Percentiles rank a stretch among this genome's conserved stretches.
These are phyloP conservation scores for Polyommatus icarus DNA, from an alignment of 2,888 invertebrate species.

Conservation along the genomic window DNA sequence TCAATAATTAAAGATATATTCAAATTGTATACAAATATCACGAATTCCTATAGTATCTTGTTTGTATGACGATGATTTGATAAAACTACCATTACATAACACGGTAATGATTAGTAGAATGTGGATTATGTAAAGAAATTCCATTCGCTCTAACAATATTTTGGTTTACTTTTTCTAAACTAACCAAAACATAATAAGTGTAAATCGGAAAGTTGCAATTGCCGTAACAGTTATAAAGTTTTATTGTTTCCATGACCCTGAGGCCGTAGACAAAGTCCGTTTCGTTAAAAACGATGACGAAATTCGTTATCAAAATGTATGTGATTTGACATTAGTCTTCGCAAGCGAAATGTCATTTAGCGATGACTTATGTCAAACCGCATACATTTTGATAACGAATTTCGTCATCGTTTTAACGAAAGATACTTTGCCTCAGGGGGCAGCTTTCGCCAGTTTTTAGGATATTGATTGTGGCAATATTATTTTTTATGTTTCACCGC, in stretches of 20 bases:
- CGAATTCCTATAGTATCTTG: neutral
- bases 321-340: too few species aligned
- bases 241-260: neutral
- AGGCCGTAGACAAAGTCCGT: too few species aligned
- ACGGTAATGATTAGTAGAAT: conserved; percentile 2
- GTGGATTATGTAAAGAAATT: conserved; percentile 24
- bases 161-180: conserved; percentile 14
- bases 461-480: conserved; percentile 14
- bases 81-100: neutral
- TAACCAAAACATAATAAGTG: neutral
- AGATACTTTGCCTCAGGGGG: too few species aligned
- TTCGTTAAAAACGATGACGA: too few species aligned
- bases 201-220: conserved; percentile 17
- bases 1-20: neutral
- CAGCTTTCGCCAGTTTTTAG: conserved; percentile 28
- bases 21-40: neutral
- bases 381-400: too few species aligned
- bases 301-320: too few species aligned
- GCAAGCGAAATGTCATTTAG: too few species aligned
- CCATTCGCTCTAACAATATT: conserved; percentile 16
- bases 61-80: conserved; percentile 13
- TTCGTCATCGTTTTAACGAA: too few species aligned
- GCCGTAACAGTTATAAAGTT: conserved; percentile 4
- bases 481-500: neutral
- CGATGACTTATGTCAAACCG: too few species aligned